Conservation (phyloP, 2,888 invertebrate species). For the Plusia festucae region DNA sequence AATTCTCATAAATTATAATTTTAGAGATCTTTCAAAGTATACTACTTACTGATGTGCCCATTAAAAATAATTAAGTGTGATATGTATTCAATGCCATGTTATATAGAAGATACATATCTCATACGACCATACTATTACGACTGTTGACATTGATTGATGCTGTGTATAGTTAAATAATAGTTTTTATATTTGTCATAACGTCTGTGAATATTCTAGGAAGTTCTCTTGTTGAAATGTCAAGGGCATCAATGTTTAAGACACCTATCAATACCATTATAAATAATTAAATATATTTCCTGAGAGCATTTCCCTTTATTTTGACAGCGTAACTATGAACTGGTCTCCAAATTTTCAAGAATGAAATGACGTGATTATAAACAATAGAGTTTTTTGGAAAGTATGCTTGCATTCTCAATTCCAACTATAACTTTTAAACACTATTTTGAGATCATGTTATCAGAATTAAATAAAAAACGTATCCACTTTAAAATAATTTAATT, state of each 20-base stretch:
- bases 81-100: background rate
- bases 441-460: too few relatives aligned
- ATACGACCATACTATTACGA: slow-evolving; percentile 36
- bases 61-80: too few relatives aligned
- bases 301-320: background rate
- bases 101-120: slow-evolving; percentile 20
- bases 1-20: too few relatives aligned
- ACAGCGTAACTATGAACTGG: background rate
- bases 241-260: slow-evolving; percentile 44
- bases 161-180: slow-evolving; percentile 42
- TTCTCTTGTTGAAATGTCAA: slow-evolving; percentile 66
- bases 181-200: slow-evolving; percentile 56
- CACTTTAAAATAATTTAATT: too few relatives aligned
- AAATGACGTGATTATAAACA: background rate
- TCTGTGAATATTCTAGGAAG: slow-evolving; percentile 64
- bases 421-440: too few relatives aligned
- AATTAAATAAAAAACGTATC: too few relatives aligned
- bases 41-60: too few relatives aligned
- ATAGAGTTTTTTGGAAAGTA: too few relatives aligned
- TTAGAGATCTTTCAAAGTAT: too few relatives aligned
- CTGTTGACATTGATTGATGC: slow-evolving; percentile 64
- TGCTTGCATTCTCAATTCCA: too few relatives aligned
- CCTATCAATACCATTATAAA: slow-evolving; percentile 18
- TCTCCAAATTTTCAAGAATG: too few relatives aligned
- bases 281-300: background rate